phyloP scores from a whole-genome alignment of 2,797 vertebrate species.

The Takifugu rubripes region DNA sequence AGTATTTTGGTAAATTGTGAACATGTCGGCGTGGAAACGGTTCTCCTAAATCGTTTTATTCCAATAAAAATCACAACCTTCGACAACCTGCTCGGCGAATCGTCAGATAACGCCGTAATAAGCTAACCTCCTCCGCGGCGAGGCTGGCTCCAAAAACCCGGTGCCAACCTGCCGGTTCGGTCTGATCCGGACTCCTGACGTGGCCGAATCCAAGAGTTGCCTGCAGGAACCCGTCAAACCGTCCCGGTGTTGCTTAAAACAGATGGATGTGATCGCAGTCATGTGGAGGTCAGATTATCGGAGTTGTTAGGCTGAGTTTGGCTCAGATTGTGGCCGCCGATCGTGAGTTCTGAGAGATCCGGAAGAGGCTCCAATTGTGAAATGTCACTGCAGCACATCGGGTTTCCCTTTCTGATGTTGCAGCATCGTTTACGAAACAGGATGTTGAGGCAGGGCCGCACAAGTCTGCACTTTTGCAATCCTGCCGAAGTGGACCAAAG shows the following conservation, averaged over 20 bases:
- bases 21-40: not conserved
- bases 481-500: not conserved
- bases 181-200: not conserved
- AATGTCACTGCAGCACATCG: conserved; percentile 32
- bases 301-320: no score
- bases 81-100: no score
- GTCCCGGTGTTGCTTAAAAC: no score
- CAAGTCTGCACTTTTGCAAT: not conserved
- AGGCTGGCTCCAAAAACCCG: no score
- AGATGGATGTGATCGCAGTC: no score
- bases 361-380: conserved; percentile 43
- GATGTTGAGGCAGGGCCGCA: conserved; percentile 56
- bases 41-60: rapidly evolving
- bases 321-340: no score
- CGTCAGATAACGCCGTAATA: no score
- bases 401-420: conserved; percentile 48
- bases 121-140: no score
- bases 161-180: no score
- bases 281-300: no score
- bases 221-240: not conserved
- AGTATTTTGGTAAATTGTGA: rapidly evolving
- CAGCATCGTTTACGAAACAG: conserved; percentile 69
- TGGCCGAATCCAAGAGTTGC: not conserved
- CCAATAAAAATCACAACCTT: rapidly evolving
- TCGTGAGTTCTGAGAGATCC: not conserved